Conservation (phyloP, 2,888 invertebrate species). For the Xestia ashworthii region DNA sequence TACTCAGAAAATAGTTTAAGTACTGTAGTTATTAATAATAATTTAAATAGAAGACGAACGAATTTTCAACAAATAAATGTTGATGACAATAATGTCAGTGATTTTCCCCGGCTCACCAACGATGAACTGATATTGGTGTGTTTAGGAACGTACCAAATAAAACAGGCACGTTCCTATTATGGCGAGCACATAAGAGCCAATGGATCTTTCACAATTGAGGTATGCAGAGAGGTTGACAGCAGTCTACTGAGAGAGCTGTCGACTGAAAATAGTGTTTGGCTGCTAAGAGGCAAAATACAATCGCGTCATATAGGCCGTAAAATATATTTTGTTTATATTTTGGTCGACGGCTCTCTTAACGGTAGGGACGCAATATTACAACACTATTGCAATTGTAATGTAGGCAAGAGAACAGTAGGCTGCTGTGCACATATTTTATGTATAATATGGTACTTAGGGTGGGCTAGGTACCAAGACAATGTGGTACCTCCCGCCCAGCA, state of each 20-base stretch:
- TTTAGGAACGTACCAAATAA: slow-evolving; percentile 16
- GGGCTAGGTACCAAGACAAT: background rate
- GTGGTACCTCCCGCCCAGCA: background rate
- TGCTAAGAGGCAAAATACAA: slow-evolving; percentile 11
- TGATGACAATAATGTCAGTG: background rate
- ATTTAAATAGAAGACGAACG: background rate
- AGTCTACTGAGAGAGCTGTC: background rate
- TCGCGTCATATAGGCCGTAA: slow-evolving; percentile 10
- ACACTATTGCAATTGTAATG: slow-evolving; percentile 9
- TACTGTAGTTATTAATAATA: slow-evolving; percentile 9
- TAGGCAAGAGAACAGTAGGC: slow-evolving; percentile 12
- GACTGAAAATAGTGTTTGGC: slow-evolving; percentile 3
- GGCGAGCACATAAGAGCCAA: background rate
- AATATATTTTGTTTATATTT: slow-evolving; percentile 1
- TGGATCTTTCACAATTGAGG: background rate
- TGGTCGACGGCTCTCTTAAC: slow-evolving; percentile 4
- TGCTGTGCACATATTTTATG: slow-evolving; percentile 2
- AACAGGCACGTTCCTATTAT: slow-evolving; percentile 13
- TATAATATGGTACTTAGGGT: background rate
- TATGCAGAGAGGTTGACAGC: slow-evolving; percentile 8
- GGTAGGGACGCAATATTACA: slow-evolving; percentile 5
- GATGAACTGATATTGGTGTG: slow-evolving; percentile 2
- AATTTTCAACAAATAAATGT: background rate
- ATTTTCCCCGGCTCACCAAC: slow-evolving; percentile 7
- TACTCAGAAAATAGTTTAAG: background rate